Percentiles rank a stretch among this genome's conserved stretches.
Conservation (phyloP, 2,797 vertebrate species). For the Xerus rutilus region DNA sequence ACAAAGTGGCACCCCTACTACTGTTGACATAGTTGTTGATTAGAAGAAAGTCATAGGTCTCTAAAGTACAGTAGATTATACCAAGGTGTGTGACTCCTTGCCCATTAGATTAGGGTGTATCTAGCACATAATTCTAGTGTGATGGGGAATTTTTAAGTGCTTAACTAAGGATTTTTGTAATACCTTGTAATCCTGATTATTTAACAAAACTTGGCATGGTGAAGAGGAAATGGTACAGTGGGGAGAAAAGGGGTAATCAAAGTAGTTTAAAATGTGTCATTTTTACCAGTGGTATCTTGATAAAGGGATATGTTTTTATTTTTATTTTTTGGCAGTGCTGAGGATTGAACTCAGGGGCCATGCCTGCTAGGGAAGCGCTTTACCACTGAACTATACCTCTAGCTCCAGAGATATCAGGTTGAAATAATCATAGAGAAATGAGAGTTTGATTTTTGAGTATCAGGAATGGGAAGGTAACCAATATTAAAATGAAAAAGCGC, state of each 20-base stretch:
- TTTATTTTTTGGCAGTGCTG: background rate
- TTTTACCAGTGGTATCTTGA: background rate
- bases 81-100: background rate
- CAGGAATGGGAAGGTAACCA: background rate
- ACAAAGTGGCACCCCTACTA: background rate
- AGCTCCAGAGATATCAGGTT: background rate
- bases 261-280: background rate
- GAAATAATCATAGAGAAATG: slow-evolving; percentile 1
- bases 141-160: background rate
- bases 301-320: background rate
- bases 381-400: background rate
- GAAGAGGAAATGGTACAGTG: background rate
- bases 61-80: background rate
- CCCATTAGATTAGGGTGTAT: background rate
- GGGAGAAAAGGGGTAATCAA: background rate
- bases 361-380: background rate
- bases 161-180: slow-evolving; percentile 40
- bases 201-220: slow-evolving; percentile 6
- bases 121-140: background rate
- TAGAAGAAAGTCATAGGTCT: background rate
- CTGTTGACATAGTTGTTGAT: background rate
- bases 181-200: slow-evolving; percentile 3
- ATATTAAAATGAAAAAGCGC: background rate
- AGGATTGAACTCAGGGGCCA: background rate
- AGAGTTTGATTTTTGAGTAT: slow-evolving; percentile 33